These are phyloP conservation scores for Nephrotoma flavescens DNA, from an alignment of 2,888 invertebrate genomes.

Conservation along the genomic window DNA sequence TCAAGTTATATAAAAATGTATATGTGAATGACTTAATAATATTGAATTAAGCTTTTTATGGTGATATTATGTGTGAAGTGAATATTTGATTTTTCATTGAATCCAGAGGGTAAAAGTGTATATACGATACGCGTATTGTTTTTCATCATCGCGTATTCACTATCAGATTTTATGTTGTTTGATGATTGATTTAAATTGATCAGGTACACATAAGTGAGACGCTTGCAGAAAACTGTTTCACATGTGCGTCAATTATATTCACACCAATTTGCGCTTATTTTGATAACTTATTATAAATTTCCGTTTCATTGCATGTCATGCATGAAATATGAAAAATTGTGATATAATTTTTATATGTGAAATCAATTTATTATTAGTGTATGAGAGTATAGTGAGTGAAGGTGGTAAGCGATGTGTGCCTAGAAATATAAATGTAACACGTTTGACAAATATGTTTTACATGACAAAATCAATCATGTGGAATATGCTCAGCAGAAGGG, in stretches of 20 bases:
- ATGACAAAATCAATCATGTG: too few relatives aligned
- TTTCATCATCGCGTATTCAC: not conserved
- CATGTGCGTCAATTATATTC: not conserved
- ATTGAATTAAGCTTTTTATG: not conserved
- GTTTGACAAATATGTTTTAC: too few relatives aligned
- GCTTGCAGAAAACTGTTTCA: not conserved
- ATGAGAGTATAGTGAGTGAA: too few relatives aligned
- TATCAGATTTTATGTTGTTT: not conserved
- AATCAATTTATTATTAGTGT: too few relatives aligned
- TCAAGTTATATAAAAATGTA: not conserved
- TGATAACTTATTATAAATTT: not conserved
- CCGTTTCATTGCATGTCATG: not conserved
- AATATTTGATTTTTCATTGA: not conserved
- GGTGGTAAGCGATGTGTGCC: too few relatives aligned
- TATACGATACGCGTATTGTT: not conserved
- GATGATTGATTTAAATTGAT: not conserved
- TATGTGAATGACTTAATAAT: not conserved
- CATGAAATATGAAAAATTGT: too few relatives aligned
- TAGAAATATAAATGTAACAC: too few relatives aligned
- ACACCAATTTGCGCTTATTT: not conserved
- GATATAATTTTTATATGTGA: too few relatives aligned
- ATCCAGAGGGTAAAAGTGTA: not conserved
- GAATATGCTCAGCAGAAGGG: too few relatives aligned
- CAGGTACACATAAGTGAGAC: not conserved
- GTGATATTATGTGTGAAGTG: not conserved